These are phyloP conservation scores for Drosophila bipectinata DNA, from an alignment of 1,140 invertebrate genomes.

Conservation along the genomic window DNA sequence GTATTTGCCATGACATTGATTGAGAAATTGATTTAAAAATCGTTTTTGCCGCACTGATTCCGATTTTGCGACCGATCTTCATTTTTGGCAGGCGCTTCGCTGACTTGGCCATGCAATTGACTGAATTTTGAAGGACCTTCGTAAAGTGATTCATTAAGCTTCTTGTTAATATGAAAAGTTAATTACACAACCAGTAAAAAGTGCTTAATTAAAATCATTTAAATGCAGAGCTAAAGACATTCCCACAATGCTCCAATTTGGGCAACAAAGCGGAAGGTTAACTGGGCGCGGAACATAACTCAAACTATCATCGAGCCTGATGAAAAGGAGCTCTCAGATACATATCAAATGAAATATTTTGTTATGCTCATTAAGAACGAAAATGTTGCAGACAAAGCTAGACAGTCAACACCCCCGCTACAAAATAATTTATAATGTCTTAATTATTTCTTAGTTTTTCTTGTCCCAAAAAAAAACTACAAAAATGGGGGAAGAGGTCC, in stretches of 20 bases:
- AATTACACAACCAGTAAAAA: neutral
- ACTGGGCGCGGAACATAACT: conserved; percentile 54
- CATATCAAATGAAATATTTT: conserved; percentile 73
- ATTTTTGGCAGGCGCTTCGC: conserved; percentile 46
- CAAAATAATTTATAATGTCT: conserved; percentile 81
- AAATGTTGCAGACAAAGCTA: conserved; percentile 18
- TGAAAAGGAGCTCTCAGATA: conserved; percentile 62
- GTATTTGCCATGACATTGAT: conserved; percentile 72
- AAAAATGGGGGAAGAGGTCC: conserved; percentile 14
- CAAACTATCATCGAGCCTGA: conserved; percentile 61
- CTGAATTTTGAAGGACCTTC: conserved; percentile 46
- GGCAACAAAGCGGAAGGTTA: conserved; percentile 26
- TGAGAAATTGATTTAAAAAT: conserved; percentile 82
- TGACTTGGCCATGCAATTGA: conserved; percentile 43
- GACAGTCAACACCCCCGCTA: conserved; percentile 59
- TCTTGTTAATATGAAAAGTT: neutral
- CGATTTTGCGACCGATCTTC: conserved; percentile 52
- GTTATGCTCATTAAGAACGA: conserved; percentile 70
- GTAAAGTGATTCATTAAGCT: neutral
- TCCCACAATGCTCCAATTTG: conserved; percentile 11
- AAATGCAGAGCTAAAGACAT: conserved; percentile 9
- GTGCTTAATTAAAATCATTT: conserved; percentile 6
- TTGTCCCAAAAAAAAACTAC: conserved; percentile 1
- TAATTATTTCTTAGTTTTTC: conserved; percentile 67
- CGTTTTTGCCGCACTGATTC: conserved; percentile 58